Evolutionary conservation across 1,140 invertebrate species (phyloP), one percentile per base, ranked within the genome.

Genomic region (Drosophila teissieri): DNA sequence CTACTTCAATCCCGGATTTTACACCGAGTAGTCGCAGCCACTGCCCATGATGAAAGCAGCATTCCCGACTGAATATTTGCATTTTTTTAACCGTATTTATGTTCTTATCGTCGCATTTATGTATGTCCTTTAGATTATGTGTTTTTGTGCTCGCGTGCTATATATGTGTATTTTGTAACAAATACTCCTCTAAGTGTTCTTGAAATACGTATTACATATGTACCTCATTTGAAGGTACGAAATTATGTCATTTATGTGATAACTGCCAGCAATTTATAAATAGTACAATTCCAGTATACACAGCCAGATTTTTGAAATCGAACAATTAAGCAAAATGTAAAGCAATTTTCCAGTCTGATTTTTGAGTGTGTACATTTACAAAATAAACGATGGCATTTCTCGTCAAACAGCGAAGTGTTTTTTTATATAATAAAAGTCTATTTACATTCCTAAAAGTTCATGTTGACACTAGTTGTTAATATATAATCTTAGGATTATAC

Each of bases 1-100:
- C 2, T 92, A 51, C 54, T 91, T 92, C 24, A 92, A 92, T 90
- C 91, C 91, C 0, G 91, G 90, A 15, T 79, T 42, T 31, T 68
- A 45, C 34, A 10, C 6, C 4, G 67, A 78, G 6, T 57, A 77
- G 60, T n/a, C 44, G 17, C 37, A 49, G 37, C 36, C 52, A 45
- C 27, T 40, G 40, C 48, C 49, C 51, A 77, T 48, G 54, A 63
- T 62, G 56, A 73, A 17, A 78, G 52, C 58, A 78, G 74, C 69
- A 78, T 78, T 75, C 64, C 75, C 44, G 74, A 86, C 73, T 86
- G 64, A 65, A 42, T 39, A 56, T 69, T 57, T 67, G 80, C 70
- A 75, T 83, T 83, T 83, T 83, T 11, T 40, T 1, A 65, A 19
- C 31, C 37, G 46, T 61, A 52, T 62, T 61, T 74, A 46, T 56